These are phyloP conservation scores for Imbricaverruca yamaguchii DNA, from an alignment of 2,888 invertebrate genomes.

Conservation along the genomic window DNA sequence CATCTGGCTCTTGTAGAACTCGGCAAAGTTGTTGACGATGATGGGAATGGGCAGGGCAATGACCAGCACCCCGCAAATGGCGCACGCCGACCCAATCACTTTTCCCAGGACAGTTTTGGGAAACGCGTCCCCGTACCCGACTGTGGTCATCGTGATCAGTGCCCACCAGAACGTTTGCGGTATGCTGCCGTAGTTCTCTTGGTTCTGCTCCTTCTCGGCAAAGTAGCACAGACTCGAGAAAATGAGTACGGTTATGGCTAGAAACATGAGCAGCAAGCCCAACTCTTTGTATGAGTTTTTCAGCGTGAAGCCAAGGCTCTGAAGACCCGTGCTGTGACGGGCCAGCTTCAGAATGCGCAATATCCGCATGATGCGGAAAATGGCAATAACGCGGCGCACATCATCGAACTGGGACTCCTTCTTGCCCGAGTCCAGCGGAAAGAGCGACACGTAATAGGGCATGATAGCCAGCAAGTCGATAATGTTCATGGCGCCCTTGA, in stretches of 20 bases:
- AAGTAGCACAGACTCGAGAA: conserved; percentile 50
- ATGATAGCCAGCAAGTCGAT: conserved; percentile 49
- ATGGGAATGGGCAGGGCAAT: conserved; percentile 54
- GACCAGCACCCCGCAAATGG: conserved; percentile 52
- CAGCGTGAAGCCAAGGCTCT: conserved; percentile 49
- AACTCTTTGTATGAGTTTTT: conserved; percentile 49
- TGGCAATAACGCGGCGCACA: conserved; percentile 47
- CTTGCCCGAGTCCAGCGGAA: conserved; percentile 32
- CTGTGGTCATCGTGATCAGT: conserved; percentile 45
- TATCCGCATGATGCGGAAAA: conserved; percentile 44
- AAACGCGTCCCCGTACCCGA: conserved; percentile 50
- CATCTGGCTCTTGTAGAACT: conserved; percentile 51
- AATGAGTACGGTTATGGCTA: conserved; percentile 48
- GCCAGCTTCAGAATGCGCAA: conserved; percentile 44
- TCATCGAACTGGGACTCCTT: conserved; percentile 39
- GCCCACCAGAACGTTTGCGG: conserved; percentile 53
- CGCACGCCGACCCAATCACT: conserved; percentile 50
- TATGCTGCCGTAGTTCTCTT: conserved; percentile 46
- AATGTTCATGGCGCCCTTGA: conserved; percentile 48
- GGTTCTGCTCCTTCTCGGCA: conserved; percentile 46
- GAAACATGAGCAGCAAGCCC: conserved; percentile 48
- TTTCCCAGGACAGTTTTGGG: conserved; percentile 49
- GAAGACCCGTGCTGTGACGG: conserved; percentile 48
- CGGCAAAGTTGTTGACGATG: conserved; percentile 53
- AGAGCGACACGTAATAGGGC: conserved; percentile 48